phyloP scores from a whole-genome alignment of 2,888 invertebrate genomes.

The Orthonychiurus folsomi region DNA sequence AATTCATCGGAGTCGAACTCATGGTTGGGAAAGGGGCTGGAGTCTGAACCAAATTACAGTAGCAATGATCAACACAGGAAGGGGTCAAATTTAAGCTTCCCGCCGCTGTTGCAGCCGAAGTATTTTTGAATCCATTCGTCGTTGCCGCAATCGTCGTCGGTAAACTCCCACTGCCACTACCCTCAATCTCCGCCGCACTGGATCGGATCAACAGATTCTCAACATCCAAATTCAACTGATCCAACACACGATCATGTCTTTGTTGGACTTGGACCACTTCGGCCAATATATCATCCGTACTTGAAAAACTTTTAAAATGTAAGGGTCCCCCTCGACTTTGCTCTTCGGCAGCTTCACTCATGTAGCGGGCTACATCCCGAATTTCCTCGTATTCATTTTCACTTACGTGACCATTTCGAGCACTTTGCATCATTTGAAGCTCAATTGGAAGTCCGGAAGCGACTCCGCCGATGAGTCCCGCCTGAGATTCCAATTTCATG shows the following conservation, averaged over 20 bases:
- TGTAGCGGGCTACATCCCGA: constrained; percentile 36
- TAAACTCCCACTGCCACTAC: not conserved
- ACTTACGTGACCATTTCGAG: not conserved
- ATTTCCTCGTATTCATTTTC: constrained; percentile 40
- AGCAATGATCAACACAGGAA: not conserved
- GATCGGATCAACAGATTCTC: constrained; percentile 36
- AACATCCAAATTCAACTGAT: constrained; percentile 39
- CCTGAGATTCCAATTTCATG: not conserved
- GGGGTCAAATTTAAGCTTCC: not conserved
- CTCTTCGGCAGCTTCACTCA: constrained; percentile 20
- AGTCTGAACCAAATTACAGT: not conserved
- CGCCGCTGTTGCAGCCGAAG: not conserved
- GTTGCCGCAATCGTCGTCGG: too few relatives aligned
- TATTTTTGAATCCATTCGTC: not conserved
- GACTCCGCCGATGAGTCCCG: not conserved
- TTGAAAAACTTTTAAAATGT: constrained; percentile 39
- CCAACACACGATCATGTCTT: constrained; percentile 36
- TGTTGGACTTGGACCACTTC: constrained; percentile 39
- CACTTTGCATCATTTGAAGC: not conserved
- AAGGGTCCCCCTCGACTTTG: constrained; percentile 10
- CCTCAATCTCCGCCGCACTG: not conserved
- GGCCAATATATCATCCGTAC: constrained; percentile 38
- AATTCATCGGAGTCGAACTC: not conserved
- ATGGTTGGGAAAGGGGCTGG: not conserved
- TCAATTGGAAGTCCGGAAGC: not conserved